Percentiles rank a stretch among this genome's conserved stretches.
Conservation (phyloP, 1,140 invertebrate species). For the Medauroidea extradentata region DNA sequence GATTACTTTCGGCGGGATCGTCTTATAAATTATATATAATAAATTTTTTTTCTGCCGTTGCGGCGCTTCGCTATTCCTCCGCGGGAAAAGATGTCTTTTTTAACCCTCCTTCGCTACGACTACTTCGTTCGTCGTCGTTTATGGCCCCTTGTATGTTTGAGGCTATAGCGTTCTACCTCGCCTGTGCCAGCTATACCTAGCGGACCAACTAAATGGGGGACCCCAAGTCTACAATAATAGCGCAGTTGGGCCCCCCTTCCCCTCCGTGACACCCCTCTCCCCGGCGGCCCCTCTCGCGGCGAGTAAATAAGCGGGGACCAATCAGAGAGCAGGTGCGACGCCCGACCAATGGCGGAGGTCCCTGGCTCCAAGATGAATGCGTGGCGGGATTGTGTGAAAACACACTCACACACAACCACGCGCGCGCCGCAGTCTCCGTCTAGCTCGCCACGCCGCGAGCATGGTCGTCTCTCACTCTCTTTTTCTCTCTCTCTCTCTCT, state of each 20-base stretch:
- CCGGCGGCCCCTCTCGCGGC: not conserved
- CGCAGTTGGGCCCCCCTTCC: not conserved
- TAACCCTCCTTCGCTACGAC: conserved; percentile 3
- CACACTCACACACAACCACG: no score
- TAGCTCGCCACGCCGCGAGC: no score
- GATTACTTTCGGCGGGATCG: no score
- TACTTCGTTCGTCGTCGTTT: conserved; percentile 5
- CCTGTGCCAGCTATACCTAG: conserved; percentile 3
- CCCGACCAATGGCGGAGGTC: no score
- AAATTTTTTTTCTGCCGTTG: no score
- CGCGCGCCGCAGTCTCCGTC: no score
- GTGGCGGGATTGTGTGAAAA: no score
- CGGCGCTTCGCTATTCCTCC: no score
- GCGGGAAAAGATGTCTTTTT: not conserved
- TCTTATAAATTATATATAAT: no score
- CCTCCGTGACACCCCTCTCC: not conserved
- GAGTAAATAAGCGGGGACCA: no score
- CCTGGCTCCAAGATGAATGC: no score
- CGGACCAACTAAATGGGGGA: conserved; percentile 6
- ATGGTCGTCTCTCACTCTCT: not conserved
- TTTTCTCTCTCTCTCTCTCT: not conserved
- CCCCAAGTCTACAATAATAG: conserved; percentile 8
- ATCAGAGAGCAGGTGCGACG: no score
- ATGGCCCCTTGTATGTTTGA: conserved; percentile 8
- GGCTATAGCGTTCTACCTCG: conserved; percentile 4